Evolutionary conservation across 2,797 vertebrate species (phyloP).

Genomic region (Pipistrellus pipistrellus): DNA sequence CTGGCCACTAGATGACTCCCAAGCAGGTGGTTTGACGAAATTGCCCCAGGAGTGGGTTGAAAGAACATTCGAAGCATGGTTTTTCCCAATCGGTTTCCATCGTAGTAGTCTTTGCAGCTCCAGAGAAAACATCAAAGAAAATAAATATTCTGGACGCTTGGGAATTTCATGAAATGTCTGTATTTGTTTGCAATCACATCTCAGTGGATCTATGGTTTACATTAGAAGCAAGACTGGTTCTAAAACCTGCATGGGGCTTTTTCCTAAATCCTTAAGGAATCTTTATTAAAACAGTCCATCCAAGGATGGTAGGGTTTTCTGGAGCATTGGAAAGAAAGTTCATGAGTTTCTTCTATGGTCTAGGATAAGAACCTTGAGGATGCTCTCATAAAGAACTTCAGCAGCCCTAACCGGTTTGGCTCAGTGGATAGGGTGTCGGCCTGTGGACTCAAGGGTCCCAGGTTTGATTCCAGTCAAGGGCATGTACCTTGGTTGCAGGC

Average conservation of each 20-base stretch:
- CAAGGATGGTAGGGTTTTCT: not conserved
- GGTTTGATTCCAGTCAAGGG: no score
- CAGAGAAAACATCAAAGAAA: constrained; percentile 33
- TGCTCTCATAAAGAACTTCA: not conserved
- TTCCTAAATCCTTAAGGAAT: not conserved
- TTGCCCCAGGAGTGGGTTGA: constrained; percentile 64
- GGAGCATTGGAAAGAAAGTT: not conserved
- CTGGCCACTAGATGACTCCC: constrained; percentile 69
- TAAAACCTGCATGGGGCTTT: not conserved
- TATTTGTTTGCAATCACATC: not conserved
- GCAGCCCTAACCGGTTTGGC: not conserved
- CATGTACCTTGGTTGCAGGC: no score
- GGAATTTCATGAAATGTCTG: constrained; percentile 20
- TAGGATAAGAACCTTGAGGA: not conserved
- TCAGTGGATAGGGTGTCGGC: no score
- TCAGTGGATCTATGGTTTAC: not conserved
- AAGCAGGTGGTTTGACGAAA: constrained; percentile 70
- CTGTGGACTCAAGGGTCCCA: no score
- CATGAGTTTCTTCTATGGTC: not conserved
- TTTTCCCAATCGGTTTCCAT: constrained; percentile 35
- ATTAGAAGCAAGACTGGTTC: not conserved
- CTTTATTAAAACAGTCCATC: not conserved
- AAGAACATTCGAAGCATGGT: constrained; percentile 30
- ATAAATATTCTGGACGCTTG: constrained; percentile 48
- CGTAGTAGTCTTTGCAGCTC: constrained; percentile 30